phyloP scores from a whole-genome alignment of 2,797 vertebrate species.

The Poecilia gillii region DNA sequence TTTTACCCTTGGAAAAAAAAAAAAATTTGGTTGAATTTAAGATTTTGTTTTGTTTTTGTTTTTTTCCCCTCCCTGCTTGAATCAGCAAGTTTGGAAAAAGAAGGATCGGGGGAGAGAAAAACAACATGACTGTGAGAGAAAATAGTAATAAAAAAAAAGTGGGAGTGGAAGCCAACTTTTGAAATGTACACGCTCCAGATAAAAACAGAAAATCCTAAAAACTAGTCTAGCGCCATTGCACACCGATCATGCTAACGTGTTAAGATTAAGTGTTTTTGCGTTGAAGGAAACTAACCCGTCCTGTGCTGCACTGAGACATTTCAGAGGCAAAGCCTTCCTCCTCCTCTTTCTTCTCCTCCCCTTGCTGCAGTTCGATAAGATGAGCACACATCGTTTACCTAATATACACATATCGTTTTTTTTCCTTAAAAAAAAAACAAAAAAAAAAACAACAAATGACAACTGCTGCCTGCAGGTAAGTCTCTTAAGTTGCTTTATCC shows the following conservation, averaged over 20 bases:
- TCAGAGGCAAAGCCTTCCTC: constrained; percentile 72
- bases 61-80: constrained; percentile 32
- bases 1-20: constrained; percentile 1
- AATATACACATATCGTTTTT: constrained; percentile 84
- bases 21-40: constrained; percentile 41
- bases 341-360: constrained; percentile 63
- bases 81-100: constrained; percentile 17
- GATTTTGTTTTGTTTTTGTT: neutral
- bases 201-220: constrained; percentile 58
- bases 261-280: constrained; percentile 55
- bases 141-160: constrained; percentile 44
- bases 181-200: constrained; percentile 82
- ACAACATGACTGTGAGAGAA: constrained; percentile 58
- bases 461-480: constrained; percentile 80
- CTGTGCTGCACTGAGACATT: constrained; percentile 62
- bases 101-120: constrained; percentile 24
- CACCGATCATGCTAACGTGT: constrained; percentile 66
- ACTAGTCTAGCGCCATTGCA: constrained; percentile 68
- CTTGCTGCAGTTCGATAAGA: constrained; percentile 31
- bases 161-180: constrained; percentile 86
- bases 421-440: constrained; percentile 50
- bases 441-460: neutral
- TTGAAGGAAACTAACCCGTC: constrained; percentile 59
- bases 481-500: constrained; percentile 61
- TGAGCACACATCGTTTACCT: constrained; percentile 72